Evolutionary conservation across 1,140 invertebrate genomes (phyloP), one percentile per base, ranked within the genome.

Genomic region (Musca domestica): DNA sequence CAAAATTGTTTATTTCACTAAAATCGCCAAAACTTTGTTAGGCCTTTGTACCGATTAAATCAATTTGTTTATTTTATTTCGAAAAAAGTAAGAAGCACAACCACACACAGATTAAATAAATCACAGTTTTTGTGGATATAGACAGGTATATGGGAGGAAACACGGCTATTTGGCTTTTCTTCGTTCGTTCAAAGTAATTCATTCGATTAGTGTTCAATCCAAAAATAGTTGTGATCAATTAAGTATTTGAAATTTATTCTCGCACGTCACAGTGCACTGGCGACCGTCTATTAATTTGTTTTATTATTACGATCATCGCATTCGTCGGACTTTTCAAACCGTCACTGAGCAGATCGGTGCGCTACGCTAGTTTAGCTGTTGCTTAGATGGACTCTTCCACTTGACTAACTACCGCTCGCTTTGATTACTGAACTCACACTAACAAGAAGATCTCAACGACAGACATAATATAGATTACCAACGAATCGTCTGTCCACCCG

Each of bases 391-490:
- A 0, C n/a, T 30, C 25, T 58, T 58, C 23, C 30, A 17, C 17
- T 61, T 61, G 7, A 30, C 52, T 34, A 17, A 61, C 56, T 61
- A 34, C 56, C 41, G 30, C 27, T 61, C 56, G 20, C 27, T 61
- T 30, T 61, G 56, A 61, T 61, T 41, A 61, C 41, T 61, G 56
- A 61, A 61, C 56, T 61, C 56, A 61, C 34, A 61, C 56, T 61
- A 61, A 34, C 27, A 20, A 17, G 52, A 54, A 9, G 56, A 41
- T 34, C n/a, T 61, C 6, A 34, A 12, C 27, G 34, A 34, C 27
- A 61, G 56, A 34, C 56, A 34, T 27, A 52, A 23, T 52, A 52
- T 19, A 19, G 17, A 23, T 52, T 17, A 20, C 63, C 34, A 64
- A 64, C 41, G n/a, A 64, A 49, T 23, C 63, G 41, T 64, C 34